Evolutionary conservation across 2,888 invertebrate genomes (phyloP), one percentile per base, ranked within the genome.

Genomic region (Adineta ricciae): DNA sequence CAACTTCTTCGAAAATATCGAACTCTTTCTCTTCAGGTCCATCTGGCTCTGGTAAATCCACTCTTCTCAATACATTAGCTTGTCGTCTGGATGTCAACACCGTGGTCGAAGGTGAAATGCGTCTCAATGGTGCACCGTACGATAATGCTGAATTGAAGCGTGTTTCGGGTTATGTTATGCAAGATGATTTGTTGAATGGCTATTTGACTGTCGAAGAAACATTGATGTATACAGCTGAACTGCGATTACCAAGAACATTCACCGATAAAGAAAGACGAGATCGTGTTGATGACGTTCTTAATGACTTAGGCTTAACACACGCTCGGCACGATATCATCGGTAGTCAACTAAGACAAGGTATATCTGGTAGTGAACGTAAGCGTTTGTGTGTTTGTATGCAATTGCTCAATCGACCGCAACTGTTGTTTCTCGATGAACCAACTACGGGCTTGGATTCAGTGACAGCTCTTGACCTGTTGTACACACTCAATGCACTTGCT

Each of bases 141-240:
- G 93, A 86, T 94, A 78, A 78, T 78, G 78, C 78, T 9, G 85
- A 73, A 16, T 92, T 94, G 87, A 92, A 93, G 85, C 83, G 87
- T 78, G 92, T 95, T 86, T 94, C 94, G 88, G 96, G 95, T 0
- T 96, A 94, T 90, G 95, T 96, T 92, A 95, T 96, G 88, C 96
- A 96, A 90, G 95, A 96, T 87, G 96, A 96, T 88, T 91, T 96
- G 83, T 96, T 96, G 88, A 93, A 95, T 9, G 94, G 94, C 7
- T 93, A 94, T 73, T 92, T 96, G 86, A 95, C 95, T 0, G 95
- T 96, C 41, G 91, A 93, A 87, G 96, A 96, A 89, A 96, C 96
- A 41, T 78, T 78, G 4, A 78, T 9, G 24, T 78, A 78, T 41
- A 19, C 90, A 50, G 90, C 90, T 16, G 87, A 88, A 14, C 87